These are phyloP conservation scores for Bos indicus DNA, from an alignment of 2,113 vertebrate species.

Conservation along the genomic window DNA sequence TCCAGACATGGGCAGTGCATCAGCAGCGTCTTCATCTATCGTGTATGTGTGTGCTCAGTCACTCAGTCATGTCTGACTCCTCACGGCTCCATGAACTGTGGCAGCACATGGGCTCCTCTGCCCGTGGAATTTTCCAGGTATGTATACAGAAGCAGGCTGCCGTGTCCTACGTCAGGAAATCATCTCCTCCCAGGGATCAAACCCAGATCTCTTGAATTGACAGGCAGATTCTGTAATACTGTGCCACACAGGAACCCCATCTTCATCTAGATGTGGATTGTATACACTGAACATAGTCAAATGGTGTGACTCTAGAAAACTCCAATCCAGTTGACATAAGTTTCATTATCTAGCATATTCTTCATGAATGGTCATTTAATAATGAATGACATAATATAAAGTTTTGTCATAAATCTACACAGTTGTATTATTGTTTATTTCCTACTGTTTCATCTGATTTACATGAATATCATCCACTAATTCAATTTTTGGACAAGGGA, in stretches of 20 bases:
- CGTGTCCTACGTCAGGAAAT: fast-evolving
- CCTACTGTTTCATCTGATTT: not conserved
- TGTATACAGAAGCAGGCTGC: not conserved
- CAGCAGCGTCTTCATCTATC: not conserved
- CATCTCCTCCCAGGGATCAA: not conserved
- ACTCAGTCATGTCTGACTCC: not conserved
- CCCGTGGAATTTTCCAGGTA: not conserved
- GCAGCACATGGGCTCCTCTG: not conserved
- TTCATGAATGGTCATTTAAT: not conserved
- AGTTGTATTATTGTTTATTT: not conserved
- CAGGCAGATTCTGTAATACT: not conserved
- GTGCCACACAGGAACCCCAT: not conserved
- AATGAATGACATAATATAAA: not conserved
- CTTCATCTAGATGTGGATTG: not conserved
- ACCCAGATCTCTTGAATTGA: not conserved
- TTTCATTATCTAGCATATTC: not conserved
- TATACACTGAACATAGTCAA: not conserved
- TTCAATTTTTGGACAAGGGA: not conserved
- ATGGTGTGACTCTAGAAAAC: not conserved
- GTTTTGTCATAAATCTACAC: not conserved
- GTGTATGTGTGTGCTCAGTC: not conserved
- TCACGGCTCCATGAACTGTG: fast-evolving
- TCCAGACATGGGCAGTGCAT: fast-evolving
- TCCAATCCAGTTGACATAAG: not conserved
- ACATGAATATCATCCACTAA: not conserved